A percentile compares a stretch with the other conserved stretches of the same genome.
phyloP scores from a whole-genome alignment of 2,113 vertebrate genomes.

The Corydoras sp. region DNA sequence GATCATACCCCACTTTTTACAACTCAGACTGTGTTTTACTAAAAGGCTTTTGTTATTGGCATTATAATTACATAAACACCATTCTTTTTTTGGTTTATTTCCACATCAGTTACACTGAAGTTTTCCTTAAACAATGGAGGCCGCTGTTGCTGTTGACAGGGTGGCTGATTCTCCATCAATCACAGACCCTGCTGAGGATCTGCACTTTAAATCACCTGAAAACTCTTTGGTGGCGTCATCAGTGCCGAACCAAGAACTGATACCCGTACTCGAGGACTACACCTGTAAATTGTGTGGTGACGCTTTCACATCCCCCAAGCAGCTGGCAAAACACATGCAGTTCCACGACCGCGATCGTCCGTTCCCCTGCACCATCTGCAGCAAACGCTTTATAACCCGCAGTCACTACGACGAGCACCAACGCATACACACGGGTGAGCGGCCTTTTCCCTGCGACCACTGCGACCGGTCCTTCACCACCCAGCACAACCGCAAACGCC shows the following conservation, averaged over 20 bases:
- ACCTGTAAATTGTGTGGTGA: slow-evolving; percentile 42
- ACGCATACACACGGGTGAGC: slow-evolving; percentile 31
- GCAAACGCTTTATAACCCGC: slow-evolving; percentile 31
- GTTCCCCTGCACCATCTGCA: slow-evolving; percentile 36
- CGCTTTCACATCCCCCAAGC: slow-evolving; percentile 10
- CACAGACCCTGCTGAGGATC: background rate
- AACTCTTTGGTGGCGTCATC: background rate
- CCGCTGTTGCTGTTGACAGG: background rate
- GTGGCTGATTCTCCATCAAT: too few relatives aligned
- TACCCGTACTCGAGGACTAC: slow-evolving; percentile 15
- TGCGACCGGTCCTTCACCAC: slow-evolving; percentile 60
- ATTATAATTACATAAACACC: too few relatives aligned
- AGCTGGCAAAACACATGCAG: slow-evolving; percentile 45
- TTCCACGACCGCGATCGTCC: slow-evolving; percentile 45
- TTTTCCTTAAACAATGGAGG: background rate
- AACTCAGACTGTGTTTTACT: too few relatives aligned
- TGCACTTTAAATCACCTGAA: background rate
- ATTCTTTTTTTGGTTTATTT: background rate
- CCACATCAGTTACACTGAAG: too few relatives aligned
- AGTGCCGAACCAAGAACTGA: background rate
- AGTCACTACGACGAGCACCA: slow-evolving; percentile 45
- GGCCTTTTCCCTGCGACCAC: slow-evolving; percentile 55
- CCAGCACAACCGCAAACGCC: slow-evolving; percentile 60
- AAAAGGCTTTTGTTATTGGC: too few relatives aligned
- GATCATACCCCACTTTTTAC: too few relatives aligned